Base-by-base conservation (phyloP, 2,888 invertebrate genomes). In the Sinodicranocentrus sp. region DNA sequence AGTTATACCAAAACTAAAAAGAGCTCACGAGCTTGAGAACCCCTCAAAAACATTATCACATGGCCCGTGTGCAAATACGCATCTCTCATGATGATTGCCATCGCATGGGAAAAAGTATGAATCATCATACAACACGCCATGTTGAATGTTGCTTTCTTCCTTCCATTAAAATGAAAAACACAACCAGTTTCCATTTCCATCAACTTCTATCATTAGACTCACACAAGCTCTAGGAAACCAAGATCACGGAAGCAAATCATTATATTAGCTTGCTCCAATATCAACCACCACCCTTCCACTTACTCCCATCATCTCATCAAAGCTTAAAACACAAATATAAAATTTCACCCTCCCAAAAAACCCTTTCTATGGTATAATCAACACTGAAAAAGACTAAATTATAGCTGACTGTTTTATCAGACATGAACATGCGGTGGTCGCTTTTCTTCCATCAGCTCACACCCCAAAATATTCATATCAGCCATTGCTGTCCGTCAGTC, bases 321-420 rank as follows among this genome's bases (percentile, higher is more conserved):
- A 21, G 25, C 48, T n/a, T 68, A 68, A 68, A 68, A 68, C 65
- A 43, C 65, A 43, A 65, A 61, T 61, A 76, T 65, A 65, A 77
- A 77, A 48, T 59, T 77, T 44, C 57, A 68, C 77, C 77, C 77
- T 68, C 26, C 26, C 44, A 33, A 13, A 19, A 77, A 77, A 77
- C 77, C 77, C 77, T 77, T 77, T 77, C 57, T 63, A 43, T 65
- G 73, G 73, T 65, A 75, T 65, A 75, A 75, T 75, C 63, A 67
- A 48, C 75, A 52, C 21, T 43, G 48, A 52, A 52, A 71, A 63
- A 75, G 65, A 63, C 75, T 75, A 75, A 75, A 75, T 75, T 75
- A 75, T 65, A 23, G 63, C 57, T 63, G 28, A 65, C n/a, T 75
- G 65, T 75, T 75, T 75, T 75, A 75, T 75, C 75, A 61, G 59